Evolutionary conservation across 1,140 invertebrate species (phyloP), one percentile per base, ranked within the genome.

Genomic region (Drosophila littoralis): DNA sequence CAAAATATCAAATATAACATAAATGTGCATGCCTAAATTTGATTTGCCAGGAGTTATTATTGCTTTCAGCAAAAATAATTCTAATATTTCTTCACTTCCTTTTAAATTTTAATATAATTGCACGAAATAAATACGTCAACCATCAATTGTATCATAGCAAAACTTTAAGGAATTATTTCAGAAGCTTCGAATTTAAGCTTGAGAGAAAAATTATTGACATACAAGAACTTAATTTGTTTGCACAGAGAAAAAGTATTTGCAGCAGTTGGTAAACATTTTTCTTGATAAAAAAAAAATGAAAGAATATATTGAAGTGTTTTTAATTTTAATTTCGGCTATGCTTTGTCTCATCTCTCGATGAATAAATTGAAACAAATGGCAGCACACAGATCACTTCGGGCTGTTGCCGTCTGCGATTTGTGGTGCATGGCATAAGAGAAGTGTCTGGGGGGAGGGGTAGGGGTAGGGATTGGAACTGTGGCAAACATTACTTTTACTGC

Each of bases 331-430:
- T 73, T 84, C 50, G 57, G 28, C 22, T 58, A 17, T 52, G 38
- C 67, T 54, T 59, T 80, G 76, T 72, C 76, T 63, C 81, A 76
- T 72, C 72, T 72, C 72, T 77, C 79, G 81, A 80, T 61, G 60
- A 60, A 85, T 69, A 84, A 84, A 80, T 80, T 84, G 77, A 84
- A 84, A 85, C 58, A 79, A 80, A 84, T 84, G 45, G 59, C 73
- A 55, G 7, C 15, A 67, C 43, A 84, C 84, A 63, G 52, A 77
- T 84, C 69, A 80, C 57, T 9, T n/a, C n/a, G 5, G 8, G 42
- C 42, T 45, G 50, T 28, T 32, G 28, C 12, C 12, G 50, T 7
- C 28, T 28, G 36, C 36, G 54, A 28, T n/a, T 42, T 40, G 54
- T 35, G 32, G 28, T 13, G 22, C 22, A 28, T 5, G 22, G 22